A percentile compares a stretch with the other conserved stretches of the same genome.
Conservation (phyloP, 1,140 invertebrate species). For the Probaryconus sp. region DNA sequence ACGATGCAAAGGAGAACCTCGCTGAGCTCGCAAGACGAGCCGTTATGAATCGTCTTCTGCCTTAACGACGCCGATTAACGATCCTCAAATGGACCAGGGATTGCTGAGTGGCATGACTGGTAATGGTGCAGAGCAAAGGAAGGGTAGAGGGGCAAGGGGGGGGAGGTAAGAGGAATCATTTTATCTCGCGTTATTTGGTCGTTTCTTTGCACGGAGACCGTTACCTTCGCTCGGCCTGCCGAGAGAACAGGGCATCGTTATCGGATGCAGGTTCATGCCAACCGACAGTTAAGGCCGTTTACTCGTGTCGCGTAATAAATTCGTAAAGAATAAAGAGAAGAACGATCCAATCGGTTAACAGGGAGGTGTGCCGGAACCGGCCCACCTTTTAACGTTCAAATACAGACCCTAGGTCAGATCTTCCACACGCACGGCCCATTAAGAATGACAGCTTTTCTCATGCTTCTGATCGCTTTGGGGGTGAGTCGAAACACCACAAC, state of each 20-base stretch:
- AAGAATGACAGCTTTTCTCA: conserved; percentile 66
- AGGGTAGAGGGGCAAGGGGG: conserved; percentile 37
- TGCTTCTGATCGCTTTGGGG: conserved; percentile 55
- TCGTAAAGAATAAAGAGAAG: conserved; percentile 64
- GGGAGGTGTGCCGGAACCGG: conserved; percentile 76
- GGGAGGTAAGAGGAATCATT: conserved; percentile 53
- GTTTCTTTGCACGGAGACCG: conserved; percentile 55
- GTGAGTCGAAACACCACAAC: conserved; percentile 41
- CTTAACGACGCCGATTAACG: conserved; percentile 56
- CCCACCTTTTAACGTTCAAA: conserved; percentile 77
- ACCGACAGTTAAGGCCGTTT: conserved; percentile 73
- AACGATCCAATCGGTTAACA: conserved; percentile 74
- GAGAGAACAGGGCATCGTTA: conserved; percentile 63
- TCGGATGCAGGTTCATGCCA: conserved; percentile 76
- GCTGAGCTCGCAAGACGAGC: conserved; percentile 9
- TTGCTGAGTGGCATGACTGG: conserved; percentile 54
- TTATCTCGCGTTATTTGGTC: conserved; percentile 60
- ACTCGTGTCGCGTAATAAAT: conserved; percentile 75
- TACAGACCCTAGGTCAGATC: conserved; percentile 65
- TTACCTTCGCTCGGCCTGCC: conserved; percentile 52
- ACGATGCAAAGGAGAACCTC: conserved; percentile 49
- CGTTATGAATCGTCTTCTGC: conserved; percentile 59
- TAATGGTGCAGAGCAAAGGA: conserved; percentile 41
- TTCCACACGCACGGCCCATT: conserved; percentile 70
- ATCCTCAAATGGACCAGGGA: conserved; percentile 52